These are phyloP conservation scores for Coilia nasus DNA, from an alignment of 2,797 vertebrate genomes.

Conservation along the genomic window DNA sequence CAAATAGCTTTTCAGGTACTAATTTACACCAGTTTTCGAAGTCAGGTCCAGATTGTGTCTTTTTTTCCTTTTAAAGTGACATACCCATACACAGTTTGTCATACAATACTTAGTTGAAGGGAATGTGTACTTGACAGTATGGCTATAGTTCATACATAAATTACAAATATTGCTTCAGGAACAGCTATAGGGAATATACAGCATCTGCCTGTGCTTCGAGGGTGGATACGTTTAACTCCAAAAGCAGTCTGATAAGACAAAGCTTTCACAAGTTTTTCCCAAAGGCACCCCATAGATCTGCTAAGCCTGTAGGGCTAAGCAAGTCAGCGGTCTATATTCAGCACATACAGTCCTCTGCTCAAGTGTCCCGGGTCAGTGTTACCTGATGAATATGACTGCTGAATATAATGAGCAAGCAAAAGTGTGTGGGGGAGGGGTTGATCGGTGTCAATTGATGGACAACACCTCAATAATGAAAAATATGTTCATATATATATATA, in stretches of 20 bases:
- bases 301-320: not conserved
- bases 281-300: slow-evolving; percentile 23
- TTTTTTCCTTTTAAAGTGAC: not conserved
- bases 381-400: not conserved
- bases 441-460: not conserved
- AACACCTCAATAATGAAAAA: slow-evolving; percentile 17
- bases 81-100: slow-evolving; percentile 81
- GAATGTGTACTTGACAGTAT: slow-evolving; percentile 15
- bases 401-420: not conserved
- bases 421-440: not conserved
- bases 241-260: slow-evolving; percentile 11
- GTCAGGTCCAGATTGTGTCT: not conserved
- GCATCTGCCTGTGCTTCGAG: not conserved
- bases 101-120: slow-evolving; percentile 57
- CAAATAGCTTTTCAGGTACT: slow-evolving; percentile 8
- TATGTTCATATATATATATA: slow-evolving; percentile 9
- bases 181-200: not conserved
- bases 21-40: slow-evolving; percentile 19
- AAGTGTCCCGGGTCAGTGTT: slow-evolving; percentile 6
- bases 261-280: not conserved
- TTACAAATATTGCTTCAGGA: slow-evolving; percentile 15
- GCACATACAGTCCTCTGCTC: not conserved
- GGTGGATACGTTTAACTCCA: not conserved
- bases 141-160: slow-evolving; percentile 1
- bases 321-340: not conserved